These are phyloP conservation scores for Heliornis fulica DNA, from an alignment of 2,113 vertebrate genomes.

Conservation along the genomic window DNA sequence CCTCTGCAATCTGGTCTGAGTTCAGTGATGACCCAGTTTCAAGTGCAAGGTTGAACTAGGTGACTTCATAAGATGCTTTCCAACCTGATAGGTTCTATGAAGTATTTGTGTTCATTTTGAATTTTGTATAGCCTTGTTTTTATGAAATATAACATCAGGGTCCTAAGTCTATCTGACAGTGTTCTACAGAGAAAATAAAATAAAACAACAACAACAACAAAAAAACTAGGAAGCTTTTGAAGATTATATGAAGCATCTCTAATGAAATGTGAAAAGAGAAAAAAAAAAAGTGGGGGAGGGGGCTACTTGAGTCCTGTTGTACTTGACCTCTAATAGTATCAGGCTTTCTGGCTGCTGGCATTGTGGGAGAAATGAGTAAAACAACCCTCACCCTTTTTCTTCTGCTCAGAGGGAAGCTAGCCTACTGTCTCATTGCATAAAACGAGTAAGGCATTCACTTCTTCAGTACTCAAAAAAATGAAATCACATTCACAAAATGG, in stretches of 20 bases:
- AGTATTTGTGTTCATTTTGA: neutral
- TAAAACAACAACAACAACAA: neutral
- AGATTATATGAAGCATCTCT: neutral
- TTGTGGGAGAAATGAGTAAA: neutral
- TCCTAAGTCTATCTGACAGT: neutral
- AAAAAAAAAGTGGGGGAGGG: neutral
- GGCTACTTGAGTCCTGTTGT: neutral
- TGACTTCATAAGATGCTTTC: slow-evolving; percentile 27
- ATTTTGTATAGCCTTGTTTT: neutral
- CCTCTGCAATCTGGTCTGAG: neutral
- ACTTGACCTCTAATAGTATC: neutral
- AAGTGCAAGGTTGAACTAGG: neutral
- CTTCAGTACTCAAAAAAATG: neutral
- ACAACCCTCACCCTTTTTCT: neutral
- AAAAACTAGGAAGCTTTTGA: neutral
- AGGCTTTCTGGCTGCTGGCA: neutral
- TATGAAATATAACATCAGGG: neutral
- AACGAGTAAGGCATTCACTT: neutral
- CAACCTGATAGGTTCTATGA: neutral
- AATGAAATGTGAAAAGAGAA: neutral
- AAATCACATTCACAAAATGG: neutral
- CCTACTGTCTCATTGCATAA: slow-evolving; percentile 13
- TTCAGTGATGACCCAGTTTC: neutral
- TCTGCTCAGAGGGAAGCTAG: neutral
- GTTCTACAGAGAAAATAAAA: neutral